Evolutionary conservation across 1,140 invertebrate genomes (phyloP), one percentile per base, ranked within the genome.

Genomic region (Hylaeus volcanicus): DNA sequence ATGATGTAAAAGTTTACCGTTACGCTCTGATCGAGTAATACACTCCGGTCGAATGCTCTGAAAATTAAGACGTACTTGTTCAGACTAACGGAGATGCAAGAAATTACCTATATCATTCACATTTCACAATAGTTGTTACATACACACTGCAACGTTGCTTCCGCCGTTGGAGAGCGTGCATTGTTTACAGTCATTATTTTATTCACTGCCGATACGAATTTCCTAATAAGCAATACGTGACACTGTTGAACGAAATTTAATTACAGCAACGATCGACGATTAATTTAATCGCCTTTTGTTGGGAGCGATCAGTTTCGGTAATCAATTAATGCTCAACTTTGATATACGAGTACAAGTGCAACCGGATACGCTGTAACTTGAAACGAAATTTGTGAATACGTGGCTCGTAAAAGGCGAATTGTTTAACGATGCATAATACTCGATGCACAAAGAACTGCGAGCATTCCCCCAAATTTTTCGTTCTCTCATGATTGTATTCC

Each of bases 201-300:
- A 12, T 51, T 68, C 45, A 68, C 65, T 68, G 65, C 65, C 65
- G 43, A 51, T 12, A 68, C 45, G 60, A 39, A 39, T 37, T 63
- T 63, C 60, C 60, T 41, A 41, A 26, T 39, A 39, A 63, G 5
- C 37, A n/a, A 41, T 51, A 11, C 9, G 51, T 11, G 51, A 51
- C 51, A 51, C 8, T 11, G 51, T 51, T 51, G 51, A 9, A 9
- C 6, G 8, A 51, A 51, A 2, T 51, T 51, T 8, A 8, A 51
- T 51, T 1, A 48, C 45, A 8, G 45, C 0, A 6, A 45, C 45
- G 45, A 45, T 5, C 45, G 45, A 48, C 45, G 26, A 26, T 26
- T 48, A 48, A 48, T 8, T 48, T 48, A 48, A 48, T 48, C 45
- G 45, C 8, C 45, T 6, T 48, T 48, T 48, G 3, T 48, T 6